Evolutionary conservation across 1,140 invertebrate species (phyloP).

Genomic region (Drosophila seguyi): DNA sequence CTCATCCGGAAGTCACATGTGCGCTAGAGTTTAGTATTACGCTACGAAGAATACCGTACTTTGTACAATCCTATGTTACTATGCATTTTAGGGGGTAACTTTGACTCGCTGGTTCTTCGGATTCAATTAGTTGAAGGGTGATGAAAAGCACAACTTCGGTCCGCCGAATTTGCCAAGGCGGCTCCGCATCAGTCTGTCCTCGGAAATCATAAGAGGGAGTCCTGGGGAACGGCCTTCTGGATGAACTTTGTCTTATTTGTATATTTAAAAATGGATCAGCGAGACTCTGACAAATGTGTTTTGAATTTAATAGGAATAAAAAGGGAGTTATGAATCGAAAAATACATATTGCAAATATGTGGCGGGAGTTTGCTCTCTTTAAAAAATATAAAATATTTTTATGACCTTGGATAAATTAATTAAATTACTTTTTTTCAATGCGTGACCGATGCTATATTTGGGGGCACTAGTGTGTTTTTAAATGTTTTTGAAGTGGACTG

Average conservation of each 20-base stretch:
- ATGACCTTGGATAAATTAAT: constrained; percentile 41
- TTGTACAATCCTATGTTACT: constrained; percentile 51
- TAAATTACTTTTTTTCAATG: constrained; percentile 61
- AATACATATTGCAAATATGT: constrained; percentile 42
- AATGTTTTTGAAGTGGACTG: constrained; percentile 32
- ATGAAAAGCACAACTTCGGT: constrained; percentile 44
- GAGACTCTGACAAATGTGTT: constrained; percentile 60
- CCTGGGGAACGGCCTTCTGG: not conserved
- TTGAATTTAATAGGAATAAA: constrained; percentile 27
- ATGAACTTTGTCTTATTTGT: constrained; percentile 15
- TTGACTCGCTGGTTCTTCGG: constrained; percentile 24
- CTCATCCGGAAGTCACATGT: constrained; percentile 25
- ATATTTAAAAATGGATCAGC: constrained; percentile 32
- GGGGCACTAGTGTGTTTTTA: constrained; percentile 22
- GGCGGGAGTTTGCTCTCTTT: constrained; percentile 52
- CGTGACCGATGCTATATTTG: constrained; percentile 74
- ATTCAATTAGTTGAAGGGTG: constrained; percentile 26
- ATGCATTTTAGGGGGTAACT: constrained; percentile 8
- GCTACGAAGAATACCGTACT: constrained; percentile 44
- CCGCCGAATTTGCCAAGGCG: constrained; percentile 43
- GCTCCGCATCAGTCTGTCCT: not conserved
- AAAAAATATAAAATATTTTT: constrained; percentile 45
- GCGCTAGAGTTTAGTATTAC: constrained; percentile 29
- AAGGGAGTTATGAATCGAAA: constrained; percentile 41
- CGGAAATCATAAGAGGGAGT: not conserved